These are phyloP conservation scores for Pseudochromis fuscus DNA, from an alignment of 2,797 vertebrate species.

Conservation along the genomic window DNA sequence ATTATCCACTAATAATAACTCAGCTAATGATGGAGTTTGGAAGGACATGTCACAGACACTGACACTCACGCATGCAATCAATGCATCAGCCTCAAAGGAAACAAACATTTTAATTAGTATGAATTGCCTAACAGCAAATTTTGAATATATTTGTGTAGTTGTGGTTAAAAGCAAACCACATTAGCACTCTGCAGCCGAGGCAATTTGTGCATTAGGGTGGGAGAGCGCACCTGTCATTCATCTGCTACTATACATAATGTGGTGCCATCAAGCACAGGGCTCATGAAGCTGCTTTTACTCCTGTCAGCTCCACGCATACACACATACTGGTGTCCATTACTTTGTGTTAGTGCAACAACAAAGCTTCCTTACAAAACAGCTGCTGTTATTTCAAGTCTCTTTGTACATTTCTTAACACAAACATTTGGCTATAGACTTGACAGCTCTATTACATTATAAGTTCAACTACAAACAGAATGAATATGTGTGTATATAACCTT, in stretches of 20 bases:
- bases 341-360: slow-evolving; percentile 1
- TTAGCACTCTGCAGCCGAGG: slow-evolving; percentile 9
- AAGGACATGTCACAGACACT: background rate
- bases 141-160: slow-evolving; percentile 14
- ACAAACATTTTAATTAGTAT: background rate
- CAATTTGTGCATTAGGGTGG: slow-evolving; percentile 44
- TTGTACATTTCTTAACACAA: slow-evolving; percentile 4
- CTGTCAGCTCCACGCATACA: slow-evolving; percentile 17
- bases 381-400: background rate
- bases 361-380: background rate
- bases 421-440: background rate
- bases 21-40: background rate
- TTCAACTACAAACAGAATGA: too few relatives aligned
- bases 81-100: background rate
- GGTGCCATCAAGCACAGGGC: slow-evolving; percentile 25
- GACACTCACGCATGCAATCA: background rate
- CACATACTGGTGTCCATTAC: slow-evolving; percentile 20
- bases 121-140: slow-evolving; percentile 4
- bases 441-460: too few relatives aligned
- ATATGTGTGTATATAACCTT: too few relatives aligned
- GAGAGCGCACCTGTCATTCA: slow-evolving; percentile 51
- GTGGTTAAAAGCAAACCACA: slow-evolving; percentile 36
- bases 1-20: background rate
- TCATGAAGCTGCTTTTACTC: slow-evolving; percentile 11
- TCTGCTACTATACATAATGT: slow-evolving; percentile 39